These are phyloP conservation scores for Caenorhabditis tropicalis DNA, from an alignment of 1,140 invertebrate species.

Conservation along the genomic window DNA sequence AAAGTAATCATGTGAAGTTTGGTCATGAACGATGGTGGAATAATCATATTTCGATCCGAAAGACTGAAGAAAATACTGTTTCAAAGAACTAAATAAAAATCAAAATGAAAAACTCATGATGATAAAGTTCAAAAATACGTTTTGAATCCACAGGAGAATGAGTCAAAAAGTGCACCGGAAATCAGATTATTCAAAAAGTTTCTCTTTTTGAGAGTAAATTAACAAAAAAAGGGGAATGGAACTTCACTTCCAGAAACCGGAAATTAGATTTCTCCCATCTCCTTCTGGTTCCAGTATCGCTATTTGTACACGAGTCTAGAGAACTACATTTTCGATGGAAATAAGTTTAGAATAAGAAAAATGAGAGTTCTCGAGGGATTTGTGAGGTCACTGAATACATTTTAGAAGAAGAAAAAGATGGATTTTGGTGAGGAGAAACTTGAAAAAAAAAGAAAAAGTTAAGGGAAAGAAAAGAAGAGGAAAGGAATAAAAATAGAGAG, in stretches of 20 bases:
- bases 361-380: conserved; percentile 1
- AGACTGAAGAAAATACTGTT: too few species aligned
- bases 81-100: neutral
- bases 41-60: neutral
- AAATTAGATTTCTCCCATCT: conserved; percentile 12
- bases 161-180: neutral
- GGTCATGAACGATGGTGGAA: neutral
- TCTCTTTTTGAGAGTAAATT: neutral
- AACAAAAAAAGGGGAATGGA: neutral
- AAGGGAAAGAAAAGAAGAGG: neutral
- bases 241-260: neutral
- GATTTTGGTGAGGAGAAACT: neutral
- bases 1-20: neutral
- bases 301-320: neutral
- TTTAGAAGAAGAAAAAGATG: conserved; percentile 15
- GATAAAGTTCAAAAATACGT: neutral
- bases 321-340: conserved; percentile 28
- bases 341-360: conserved; percentile 14
- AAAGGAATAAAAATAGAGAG: neutral
- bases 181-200: neutral
- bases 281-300: too few species aligned
- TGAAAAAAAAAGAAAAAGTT: neutral
- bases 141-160: too few species aligned
- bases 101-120: neutral
- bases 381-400: conserved; percentile 32